A percentile compares a stretch with the other conserved stretches of the same genome.
Evolutionary conservation across 2,113 vertebrate genomes (phyloP).

Genomic region (Corythoichthys haematopterus): DNA sequence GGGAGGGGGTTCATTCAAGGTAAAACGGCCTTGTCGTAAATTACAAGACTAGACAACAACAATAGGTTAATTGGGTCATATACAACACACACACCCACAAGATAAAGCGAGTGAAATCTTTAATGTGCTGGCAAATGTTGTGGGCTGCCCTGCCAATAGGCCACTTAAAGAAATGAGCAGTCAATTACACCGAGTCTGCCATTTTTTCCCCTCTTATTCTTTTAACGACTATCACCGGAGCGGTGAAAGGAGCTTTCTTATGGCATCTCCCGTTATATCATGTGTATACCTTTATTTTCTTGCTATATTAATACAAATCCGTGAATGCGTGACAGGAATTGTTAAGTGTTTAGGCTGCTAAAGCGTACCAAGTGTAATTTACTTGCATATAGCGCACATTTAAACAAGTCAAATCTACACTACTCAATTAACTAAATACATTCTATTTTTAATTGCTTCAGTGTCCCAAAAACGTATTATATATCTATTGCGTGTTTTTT

Average conservation of each 20-base stretch:
- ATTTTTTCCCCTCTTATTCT: slow-evolving; percentile 19
- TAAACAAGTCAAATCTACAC: neutral
- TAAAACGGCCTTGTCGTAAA: neutral
- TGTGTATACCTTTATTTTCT: neutral
- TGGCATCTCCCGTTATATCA: neutral
- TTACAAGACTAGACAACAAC: neutral
- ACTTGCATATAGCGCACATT: neutral
- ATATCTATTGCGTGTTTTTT: too few relatives aligned
- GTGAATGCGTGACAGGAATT: neutral
- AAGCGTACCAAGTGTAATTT: neutral
- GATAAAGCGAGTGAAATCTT: slow-evolving; percentile 50
- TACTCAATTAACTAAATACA: neutral
- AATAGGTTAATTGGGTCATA: slow-evolving; percentile 1
- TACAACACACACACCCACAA: slow-evolving; percentile 5
- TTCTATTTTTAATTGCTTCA: too few relatives aligned
- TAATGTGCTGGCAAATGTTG: slow-evolving; percentile 60
- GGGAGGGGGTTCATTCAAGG: neutral
- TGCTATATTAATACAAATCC: neutral
- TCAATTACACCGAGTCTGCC: slow-evolving; percentile 68
- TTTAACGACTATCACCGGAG: slow-evolving; percentile 47
- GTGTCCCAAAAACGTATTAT: too few relatives aligned
- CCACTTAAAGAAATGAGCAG: slow-evolving; percentile 75
- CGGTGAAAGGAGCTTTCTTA: slow-evolving; percentile 15
- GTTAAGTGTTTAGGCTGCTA: neutral
- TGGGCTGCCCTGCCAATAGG: slow-evolving; percentile 64